Percentiles rank a stretch among this genome's conserved stretches.
Evolutionary conservation across 2,797 vertebrate species (phyloP).

Genomic region (Trematomus bernacchii): DNA sequence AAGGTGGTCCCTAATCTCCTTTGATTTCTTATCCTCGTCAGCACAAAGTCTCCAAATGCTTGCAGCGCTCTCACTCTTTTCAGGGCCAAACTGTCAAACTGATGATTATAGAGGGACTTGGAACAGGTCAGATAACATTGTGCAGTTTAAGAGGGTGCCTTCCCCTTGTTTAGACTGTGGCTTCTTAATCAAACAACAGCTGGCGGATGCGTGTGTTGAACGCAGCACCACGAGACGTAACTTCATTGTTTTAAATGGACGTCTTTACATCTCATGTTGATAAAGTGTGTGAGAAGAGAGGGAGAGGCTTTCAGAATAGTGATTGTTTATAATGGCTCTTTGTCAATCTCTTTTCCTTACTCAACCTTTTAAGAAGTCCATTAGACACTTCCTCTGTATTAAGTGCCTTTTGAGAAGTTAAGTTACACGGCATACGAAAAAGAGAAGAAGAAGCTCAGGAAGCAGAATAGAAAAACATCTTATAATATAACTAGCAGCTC

Average conservation of each 20-base stretch:
- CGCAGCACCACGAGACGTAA: conserved; percentile 19
- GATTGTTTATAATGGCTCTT: conserved; percentile 15
- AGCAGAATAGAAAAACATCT: too few relatives aligned
- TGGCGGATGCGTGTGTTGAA: conserved; percentile 7
- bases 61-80: conserved; percentile 18
- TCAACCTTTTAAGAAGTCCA: background rate
- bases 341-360: background rate
- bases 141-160: conserved; percentile 24
- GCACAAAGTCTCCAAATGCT: conserved; percentile 38
- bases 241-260: conserved; percentile 44
- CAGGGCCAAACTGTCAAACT: conserved; percentile 55
- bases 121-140: conserved; percentile 43
- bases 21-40: conserved; percentile 41
- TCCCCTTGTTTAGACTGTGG: conserved; percentile 38
- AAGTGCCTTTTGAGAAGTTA: background rate
- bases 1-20: conserved; percentile 32
- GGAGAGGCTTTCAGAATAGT: conserved; percentile 42
- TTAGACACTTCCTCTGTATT: conserved; percentile 2
- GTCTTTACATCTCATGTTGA: conserved; percentile 10
- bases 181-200: conserved; percentile 45
- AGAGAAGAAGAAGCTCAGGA: too few relatives aligned
- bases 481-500: too few relatives aligned
- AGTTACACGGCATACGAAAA: too few relatives aligned
- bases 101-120: conserved; percentile 36
- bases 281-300: background rate